phyloP scores from a whole-genome alignment of 2,113 vertebrate species.

The Hystrix brachyura region DNA sequence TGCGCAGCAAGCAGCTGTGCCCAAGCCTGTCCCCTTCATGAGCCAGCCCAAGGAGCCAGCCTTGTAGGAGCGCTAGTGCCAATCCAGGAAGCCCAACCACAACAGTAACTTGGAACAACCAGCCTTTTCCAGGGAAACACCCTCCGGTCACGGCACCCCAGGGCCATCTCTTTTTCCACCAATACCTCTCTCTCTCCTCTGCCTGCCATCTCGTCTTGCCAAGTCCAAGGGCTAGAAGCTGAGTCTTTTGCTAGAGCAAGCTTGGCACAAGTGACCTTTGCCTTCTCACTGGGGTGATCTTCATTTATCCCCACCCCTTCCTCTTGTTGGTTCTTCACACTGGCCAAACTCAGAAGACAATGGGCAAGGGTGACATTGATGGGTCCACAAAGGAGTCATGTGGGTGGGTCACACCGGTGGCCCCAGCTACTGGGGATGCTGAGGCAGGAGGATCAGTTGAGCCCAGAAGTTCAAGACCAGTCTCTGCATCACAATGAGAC shows the following conservation, averaged over 20 bases:
- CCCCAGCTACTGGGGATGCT: not conserved
- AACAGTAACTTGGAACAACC: not conserved
- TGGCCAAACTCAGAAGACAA: not conserved
- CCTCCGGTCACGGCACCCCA: not conserved
- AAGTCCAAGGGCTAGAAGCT: too few relatives aligned
- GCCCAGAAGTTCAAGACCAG: not conserved
- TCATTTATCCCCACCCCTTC: not conserved
- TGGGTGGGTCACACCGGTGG: not conserved
- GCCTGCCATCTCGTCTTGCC: not conserved
- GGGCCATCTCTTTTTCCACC: not conserved
- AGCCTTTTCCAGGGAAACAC: not conserved
- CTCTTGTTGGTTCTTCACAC: not conserved
- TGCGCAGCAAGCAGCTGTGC: not conserved
- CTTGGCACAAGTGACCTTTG: not conserved
- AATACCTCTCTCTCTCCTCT: not conserved
- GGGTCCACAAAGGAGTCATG: not conserved
- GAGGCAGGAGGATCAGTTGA: not conserved
- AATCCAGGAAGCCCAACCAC: not conserved
- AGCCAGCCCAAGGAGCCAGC: not conserved
- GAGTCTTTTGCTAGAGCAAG: not conserved
- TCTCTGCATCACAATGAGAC: not conserved
- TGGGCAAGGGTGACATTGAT: not conserved
- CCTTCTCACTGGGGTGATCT: not conserved
- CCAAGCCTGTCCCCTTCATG: not conserved
- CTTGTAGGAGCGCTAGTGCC: not conserved